These are phyloP conservation scores for Ephestia elutella DNA, from an alignment of 1,140 invertebrate species.

Conservation along the genomic window DNA sequence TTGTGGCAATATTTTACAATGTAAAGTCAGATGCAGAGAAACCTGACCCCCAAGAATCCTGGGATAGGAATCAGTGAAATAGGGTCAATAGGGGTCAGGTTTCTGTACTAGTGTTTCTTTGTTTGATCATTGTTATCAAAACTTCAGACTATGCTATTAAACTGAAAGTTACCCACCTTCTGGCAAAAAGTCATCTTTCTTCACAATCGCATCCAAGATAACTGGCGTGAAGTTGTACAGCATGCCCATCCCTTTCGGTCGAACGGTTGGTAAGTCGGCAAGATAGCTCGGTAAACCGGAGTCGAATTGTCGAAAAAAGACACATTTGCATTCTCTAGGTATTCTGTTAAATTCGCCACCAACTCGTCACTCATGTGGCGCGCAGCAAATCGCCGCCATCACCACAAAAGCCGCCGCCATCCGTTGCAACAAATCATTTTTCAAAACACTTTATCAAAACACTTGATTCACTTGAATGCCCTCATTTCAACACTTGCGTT, in stretches of 20 bases:
- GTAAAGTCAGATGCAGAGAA: too few relatives aligned
- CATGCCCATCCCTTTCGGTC: neutral
- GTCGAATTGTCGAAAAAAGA: neutral
- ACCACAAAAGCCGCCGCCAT: neutral
- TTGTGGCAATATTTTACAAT: too few relatives aligned
- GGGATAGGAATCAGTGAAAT: too few relatives aligned
- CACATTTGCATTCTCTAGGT: neutral
- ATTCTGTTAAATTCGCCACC: neutral
- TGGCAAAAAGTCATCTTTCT: neutral
- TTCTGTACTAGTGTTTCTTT: too few relatives aligned
- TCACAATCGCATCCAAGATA: neutral
- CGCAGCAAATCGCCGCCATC: neutral
- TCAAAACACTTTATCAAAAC: neutral
- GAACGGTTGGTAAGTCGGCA: neutral
- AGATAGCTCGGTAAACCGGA: neutral
- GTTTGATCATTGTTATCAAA: too few relatives aligned
- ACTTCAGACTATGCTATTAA: too few relatives aligned
- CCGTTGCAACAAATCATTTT: neutral
- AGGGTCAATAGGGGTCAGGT: too few relatives aligned
- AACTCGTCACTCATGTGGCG: neutral
- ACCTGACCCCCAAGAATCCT: too few relatives aligned
- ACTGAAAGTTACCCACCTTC: neutral
- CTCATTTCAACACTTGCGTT: too few relatives aligned
- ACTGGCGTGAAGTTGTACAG: neutral
- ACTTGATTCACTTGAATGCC: neutral